Conservation (phyloP, 2,113 vertebrate genomes). For the Eonycteris spelaea region DNA sequence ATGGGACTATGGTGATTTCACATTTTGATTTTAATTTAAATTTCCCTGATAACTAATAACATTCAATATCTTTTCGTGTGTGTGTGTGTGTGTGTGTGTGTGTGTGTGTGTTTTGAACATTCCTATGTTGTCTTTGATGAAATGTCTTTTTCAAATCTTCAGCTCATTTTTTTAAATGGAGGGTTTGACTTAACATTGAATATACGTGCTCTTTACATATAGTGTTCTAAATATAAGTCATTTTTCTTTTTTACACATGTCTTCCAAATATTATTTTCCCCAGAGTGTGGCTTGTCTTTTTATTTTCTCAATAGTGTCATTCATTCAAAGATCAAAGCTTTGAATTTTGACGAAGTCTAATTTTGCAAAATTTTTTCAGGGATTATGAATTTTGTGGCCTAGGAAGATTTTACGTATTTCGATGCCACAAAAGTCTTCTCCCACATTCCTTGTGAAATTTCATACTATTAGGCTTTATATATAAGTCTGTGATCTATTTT, state of each 20-base stretch:
- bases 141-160: not conserved
- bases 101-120: not conserved
- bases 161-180: not conserved
- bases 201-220: not conserved
- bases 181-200: not conserved
- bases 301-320: not conserved
- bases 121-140: not conserved
- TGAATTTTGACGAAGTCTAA: not conserved
- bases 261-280: not conserved
- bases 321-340: not conserved
- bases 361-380: not conserved
- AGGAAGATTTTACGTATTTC: not conserved
- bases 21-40: not conserved
- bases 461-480: not conserved
- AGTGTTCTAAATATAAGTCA: not conserved
- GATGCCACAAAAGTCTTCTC: not conserved
- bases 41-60: not conserved
- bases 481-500: not conserved
- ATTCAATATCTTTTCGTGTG: not conserved
- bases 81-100: not conserved
- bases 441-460: not conserved
- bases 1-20: not conserved
- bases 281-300: not conserved
- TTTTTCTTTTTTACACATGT: not conserved
- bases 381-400: not conserved